Conservation (phyloP, 2,888 invertebrate genomes). For the Dendrolimus pini region DNA sequence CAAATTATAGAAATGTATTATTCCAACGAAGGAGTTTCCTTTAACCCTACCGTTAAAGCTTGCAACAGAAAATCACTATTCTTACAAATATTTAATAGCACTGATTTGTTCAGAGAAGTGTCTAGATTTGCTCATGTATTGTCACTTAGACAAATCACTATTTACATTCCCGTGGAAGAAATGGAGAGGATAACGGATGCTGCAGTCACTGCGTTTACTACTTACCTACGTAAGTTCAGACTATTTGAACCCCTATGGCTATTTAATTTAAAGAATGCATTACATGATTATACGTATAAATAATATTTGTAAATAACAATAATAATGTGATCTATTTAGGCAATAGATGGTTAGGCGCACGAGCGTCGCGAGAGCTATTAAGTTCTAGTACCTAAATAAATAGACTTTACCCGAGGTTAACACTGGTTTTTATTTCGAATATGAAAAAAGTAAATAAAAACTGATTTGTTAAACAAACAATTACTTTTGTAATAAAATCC, state of each 20-base stretch:
- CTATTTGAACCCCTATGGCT: too few relatives aligned
- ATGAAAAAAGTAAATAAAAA: too few relatives aligned
- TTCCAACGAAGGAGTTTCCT: constrained; percentile 77
- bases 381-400: too few relatives aligned
- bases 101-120: constrained; percentile 55
- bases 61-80: constrained; percentile 73
- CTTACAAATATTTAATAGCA: constrained; percentile 45
- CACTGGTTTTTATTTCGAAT: too few relatives aligned
- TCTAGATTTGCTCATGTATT: constrained; percentile 58
- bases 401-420: too few relatives aligned
- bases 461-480: too few relatives aligned
- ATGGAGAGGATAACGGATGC: constrained; percentile 63
- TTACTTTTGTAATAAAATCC: too few relatives aligned
- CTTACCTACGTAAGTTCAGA: constrained; percentile 63
- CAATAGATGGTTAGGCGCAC: too few relatives aligned
- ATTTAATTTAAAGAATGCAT: too few relatives aligned
- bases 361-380: too few relatives aligned
- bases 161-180: constrained; percentile 56
- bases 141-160: constrained; percentile 55
- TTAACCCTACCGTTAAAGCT: constrained; percentile 73
- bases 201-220: constrained; percentile 66
- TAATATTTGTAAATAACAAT: not conserved
- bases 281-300: not conserved
- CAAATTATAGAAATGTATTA: constrained; percentile 83
- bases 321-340: not conserved